Base-by-base conservation (phyloP, 2,113 vertebrate species). In the Jacana jacana region DNA sequence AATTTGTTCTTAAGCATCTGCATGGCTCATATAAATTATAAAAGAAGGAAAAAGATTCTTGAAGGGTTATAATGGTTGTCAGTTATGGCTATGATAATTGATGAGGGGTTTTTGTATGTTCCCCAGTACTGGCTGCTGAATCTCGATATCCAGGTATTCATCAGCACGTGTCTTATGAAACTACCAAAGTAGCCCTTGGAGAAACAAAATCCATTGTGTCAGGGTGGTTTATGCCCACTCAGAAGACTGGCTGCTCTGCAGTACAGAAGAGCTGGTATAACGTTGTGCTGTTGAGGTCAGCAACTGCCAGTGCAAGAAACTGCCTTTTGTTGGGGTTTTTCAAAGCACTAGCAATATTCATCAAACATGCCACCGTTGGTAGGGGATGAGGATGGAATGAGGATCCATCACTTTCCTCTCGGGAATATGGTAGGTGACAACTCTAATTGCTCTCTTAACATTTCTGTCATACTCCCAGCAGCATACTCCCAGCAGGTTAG, bases 281-380 rank as follows among this genome's bases (percentile, higher is more conserved):
- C 39, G 14, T 42, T 1, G 3, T 23, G 37, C 70, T 57, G 51
- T 28, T 0, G 0, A 52, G 66, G 14, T 46, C 40, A 28, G 28
- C 0, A 0, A 17, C 35, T 5, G 14, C 54, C 1, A 0, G 17
- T 28, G n/a, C 5, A 3, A 70, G 27, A 61, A 71, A 76, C 44
- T 33, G 17, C 23, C 17, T 54, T 33, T 25, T 46, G 33, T 52
- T 40, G 42, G 16, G 35, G 23, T 40, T 57, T 31, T 31, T 63
- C 37, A 20, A 20, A 65, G 33, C 83, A 63, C 18, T 10, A 57
- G 52, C 42, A n/a, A 27, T 46, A 39, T 68, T 88, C 30, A 35
- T 58, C 71, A 63, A 63, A 2, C 69, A 13, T 0, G 0, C 20
- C 1, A 0, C 49, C 6, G 1, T 8, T 4, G 2, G 55, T 35